phyloP scores from a whole-genome alignment of 2,113 vertebrate genomes.

The Perca flavescens region DNA sequence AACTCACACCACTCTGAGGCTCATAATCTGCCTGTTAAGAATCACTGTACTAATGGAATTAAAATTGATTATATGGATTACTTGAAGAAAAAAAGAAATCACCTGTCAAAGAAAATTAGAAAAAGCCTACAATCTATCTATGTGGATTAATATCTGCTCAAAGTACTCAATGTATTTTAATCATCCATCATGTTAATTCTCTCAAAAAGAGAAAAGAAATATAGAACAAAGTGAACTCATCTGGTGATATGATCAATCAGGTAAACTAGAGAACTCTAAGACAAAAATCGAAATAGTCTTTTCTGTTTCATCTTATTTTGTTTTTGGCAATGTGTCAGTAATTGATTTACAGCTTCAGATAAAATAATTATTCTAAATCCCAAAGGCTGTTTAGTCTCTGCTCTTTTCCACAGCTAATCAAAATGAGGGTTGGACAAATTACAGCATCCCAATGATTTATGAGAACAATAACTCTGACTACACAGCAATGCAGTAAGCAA shows the following conservation, averaged over 20 bases:
- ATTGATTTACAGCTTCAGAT: conserved; percentile 53
- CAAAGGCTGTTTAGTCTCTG: conserved; percentile 44
- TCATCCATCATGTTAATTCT: conserved; percentile 51
- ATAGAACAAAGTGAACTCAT: conserved; percentile 29
- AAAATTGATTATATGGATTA: conserved; percentile 53
- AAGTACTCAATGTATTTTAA: conserved; percentile 24
- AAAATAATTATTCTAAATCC: conserved; percentile 49
- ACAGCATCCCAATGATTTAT: conserved; percentile 65
- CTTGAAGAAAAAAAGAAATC: conserved; percentile 31
- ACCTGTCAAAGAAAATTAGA: conserved; percentile 43
- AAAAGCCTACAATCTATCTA: conserved; percentile 39
- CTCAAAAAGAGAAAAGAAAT: conserved; percentile 42
- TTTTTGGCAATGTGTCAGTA: conserved; percentile 28
- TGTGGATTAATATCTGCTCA: conserved; percentile 42
- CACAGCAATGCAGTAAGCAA: conserved; percentile 52
- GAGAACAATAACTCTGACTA: conserved; percentile 69
- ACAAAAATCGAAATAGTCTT: conserved; percentile 36
- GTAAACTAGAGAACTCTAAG: conserved; percentile 17
- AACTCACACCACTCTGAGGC: conserved; percentile 8
- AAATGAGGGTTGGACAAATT: conserved; percentile 35
- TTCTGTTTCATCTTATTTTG: conserved; percentile 27
- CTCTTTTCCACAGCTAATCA: conserved; percentile 49
- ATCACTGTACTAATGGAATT: conserved; percentile 39
- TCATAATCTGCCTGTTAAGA: conserved; percentile 6
- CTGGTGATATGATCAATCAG: conserved; percentile 32